Conservation (phyloP, 2,113 vertebrate genomes). For the Tretioscincus oriximinensis region DNA sequence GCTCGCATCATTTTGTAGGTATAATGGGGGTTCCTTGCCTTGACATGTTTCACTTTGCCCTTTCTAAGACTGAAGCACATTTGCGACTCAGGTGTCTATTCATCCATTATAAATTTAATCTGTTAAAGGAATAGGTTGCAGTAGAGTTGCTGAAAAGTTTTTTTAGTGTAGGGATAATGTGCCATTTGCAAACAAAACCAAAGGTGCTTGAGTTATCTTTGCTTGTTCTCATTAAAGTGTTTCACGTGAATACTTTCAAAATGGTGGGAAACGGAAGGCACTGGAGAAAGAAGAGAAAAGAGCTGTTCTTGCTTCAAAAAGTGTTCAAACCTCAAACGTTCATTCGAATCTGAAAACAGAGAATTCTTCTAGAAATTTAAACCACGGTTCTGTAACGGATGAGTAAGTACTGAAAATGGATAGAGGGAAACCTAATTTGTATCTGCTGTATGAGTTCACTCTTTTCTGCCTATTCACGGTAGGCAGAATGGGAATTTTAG, state of each 20-base stretch:
- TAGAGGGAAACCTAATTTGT: slow-evolving; percentile 19
- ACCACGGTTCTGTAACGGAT: slow-evolving; percentile 68
- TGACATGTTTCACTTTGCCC: too few relatives aligned
- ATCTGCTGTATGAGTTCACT: background rate
- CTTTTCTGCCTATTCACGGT: background rate
- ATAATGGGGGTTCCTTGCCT: too few relatives aligned
- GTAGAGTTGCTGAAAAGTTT: background rate
- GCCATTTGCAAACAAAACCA: background rate
- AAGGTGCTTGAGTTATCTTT: background rate
- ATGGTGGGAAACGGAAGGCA: slow-evolving; percentile 92
- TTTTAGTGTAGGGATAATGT: background rate
- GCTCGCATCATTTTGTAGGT: too few relatives aligned
- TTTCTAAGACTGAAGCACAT: too few relatives aligned
- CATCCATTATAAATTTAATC: too few relatives aligned
- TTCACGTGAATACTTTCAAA: slow-evolving; percentile 95
- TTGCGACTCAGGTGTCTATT: too few relatives aligned
- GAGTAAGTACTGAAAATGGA: slow-evolving; percentile 71
- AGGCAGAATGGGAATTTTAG: background rate
- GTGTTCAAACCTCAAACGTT: slow-evolving; percentile 69
- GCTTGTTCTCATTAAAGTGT: slow-evolving; percentile 75
- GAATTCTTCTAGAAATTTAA: slow-evolving; percentile 66
- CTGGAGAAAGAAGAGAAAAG: slow-evolving; percentile 95
- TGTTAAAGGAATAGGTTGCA: too few relatives aligned
- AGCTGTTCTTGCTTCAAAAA: slow-evolving; percentile 73
- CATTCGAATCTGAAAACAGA: slow-evolving; percentile 70